These are phyloP conservation scores for Cinclus cinclus DNA, from an alignment of 2,113 vertebrate genomes.

Conservation along the genomic window DNA sequence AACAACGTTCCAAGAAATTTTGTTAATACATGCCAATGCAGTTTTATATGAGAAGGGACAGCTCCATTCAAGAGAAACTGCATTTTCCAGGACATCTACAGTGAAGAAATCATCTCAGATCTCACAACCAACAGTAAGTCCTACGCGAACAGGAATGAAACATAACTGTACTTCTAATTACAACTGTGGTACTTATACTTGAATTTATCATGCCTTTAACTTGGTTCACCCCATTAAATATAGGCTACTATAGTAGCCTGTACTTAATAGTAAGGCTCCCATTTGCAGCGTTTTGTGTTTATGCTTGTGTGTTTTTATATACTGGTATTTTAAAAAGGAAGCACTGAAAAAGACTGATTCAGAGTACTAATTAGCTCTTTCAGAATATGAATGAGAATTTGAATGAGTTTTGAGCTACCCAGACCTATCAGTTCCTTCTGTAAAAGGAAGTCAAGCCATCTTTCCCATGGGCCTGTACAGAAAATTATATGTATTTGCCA, in stretches of 20 bases:
- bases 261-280: not conserved
- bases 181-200: not conserved
- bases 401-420: not conserved
- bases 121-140: constrained; percentile 35
- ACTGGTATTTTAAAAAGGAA: not conserved
- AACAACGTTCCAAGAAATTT: constrained; percentile 39
- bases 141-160: not conserved
- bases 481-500: not conserved
- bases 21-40: constrained; percentile 29
- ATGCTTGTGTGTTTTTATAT: not conserved
- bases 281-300: not conserved
- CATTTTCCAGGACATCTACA: constrained; percentile 17
- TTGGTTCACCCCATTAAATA: not conserved
- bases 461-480: not conserved
- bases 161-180: not conserved
- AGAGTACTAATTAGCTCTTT: not conserved
- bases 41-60: constrained; percentile 25
- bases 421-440: not conserved
- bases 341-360: not conserved
- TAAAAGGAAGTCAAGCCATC: not conserved
- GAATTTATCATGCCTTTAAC: not conserved
- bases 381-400: not conserved
- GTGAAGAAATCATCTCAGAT: constrained; percentile 40
- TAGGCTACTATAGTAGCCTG: no score
- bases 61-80: not conserved